phyloP scores from a whole-genome alignment of 2,113 vertebrate species.

The Phyllostomus discolor region DNA sequence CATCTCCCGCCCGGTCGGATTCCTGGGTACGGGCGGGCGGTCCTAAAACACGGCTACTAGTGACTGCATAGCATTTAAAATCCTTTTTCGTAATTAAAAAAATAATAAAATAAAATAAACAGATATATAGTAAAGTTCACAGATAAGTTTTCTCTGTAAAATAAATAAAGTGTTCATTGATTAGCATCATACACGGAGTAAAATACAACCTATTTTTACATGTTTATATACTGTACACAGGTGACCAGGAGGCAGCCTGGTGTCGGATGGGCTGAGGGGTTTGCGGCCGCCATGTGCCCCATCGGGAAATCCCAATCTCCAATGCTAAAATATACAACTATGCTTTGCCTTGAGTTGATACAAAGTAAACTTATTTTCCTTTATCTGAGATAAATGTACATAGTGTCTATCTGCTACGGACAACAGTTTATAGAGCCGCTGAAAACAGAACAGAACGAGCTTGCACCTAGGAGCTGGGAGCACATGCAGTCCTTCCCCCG shows the following conservation, averaged over 20 bases:
- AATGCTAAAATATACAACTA: slow-evolving; percentile 84
- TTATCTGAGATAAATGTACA: slow-evolving; percentile 82
- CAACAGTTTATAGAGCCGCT: slow-evolving; percentile 83
- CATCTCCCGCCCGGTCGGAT: slow-evolving; percentile 59
- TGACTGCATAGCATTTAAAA: slow-evolving; percentile 83
- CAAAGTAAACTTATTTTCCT: slow-evolving; percentile 82
- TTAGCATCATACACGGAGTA: slow-evolving; percentile 86
- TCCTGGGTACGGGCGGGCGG: slow-evolving; percentile 63
- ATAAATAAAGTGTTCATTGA: slow-evolving; percentile 86
- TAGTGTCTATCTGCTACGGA: slow-evolving; percentile 80
- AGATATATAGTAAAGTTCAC: slow-evolving; percentile 84
- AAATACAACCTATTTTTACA: slow-evolving; percentile 88
- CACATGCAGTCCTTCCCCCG: slow-evolving; percentile 79
- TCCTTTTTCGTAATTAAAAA: slow-evolving; percentile 27
- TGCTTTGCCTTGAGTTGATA: slow-evolving; percentile 81
- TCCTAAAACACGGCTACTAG: slow-evolving; percentile 60
- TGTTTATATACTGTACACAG: slow-evolving; percentile 82
- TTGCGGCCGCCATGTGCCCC: slow-evolving; percentile 65
- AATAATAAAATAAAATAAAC: slow-evolving; percentile 81
- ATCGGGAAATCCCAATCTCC: slow-evolving; percentile 76
- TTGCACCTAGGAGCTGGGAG: slow-evolving; percentile 74
- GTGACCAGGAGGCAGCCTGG: slow-evolving; percentile 71
- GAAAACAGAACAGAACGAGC: slow-evolving; percentile 77
- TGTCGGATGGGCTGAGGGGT: slow-evolving; percentile 74
- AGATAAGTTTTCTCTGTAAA: slow-evolving; percentile 84